Conservation (phyloP, 2,113 vertebrate genomes). For the Glaucomys volans region DNA sequence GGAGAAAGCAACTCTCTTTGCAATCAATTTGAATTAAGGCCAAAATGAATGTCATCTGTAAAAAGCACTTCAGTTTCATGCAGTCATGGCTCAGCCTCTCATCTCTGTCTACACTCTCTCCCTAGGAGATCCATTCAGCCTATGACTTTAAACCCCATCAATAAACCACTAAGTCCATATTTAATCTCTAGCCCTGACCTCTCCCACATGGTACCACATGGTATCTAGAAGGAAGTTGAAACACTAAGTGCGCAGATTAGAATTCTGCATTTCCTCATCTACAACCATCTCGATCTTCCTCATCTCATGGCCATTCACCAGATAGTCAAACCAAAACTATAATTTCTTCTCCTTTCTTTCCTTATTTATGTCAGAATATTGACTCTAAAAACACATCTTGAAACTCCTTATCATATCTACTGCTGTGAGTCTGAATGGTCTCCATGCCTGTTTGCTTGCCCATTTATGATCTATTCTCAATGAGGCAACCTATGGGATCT, state of each 20-base stretch:
- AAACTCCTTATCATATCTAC: neutral
- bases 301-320: neutral
- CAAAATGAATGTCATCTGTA: neutral
- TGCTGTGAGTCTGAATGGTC: neutral
- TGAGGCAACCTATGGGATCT: neutral
- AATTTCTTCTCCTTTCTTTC: neutral
- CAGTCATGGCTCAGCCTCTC: neutral
- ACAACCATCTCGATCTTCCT: neutral
- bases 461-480: neutral
- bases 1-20: neutral
- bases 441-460: neutral
- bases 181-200: neutral
- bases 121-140: neutral
- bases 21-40: neutral
- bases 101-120: neutral
- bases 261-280: neutral
- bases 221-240: neutral
- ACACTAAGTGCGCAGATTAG: neutral
- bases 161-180: neutral
- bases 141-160: neutral
- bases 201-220: neutral
- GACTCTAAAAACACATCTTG: neutral
- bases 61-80: neutral
- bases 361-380: neutral
- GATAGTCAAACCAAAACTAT: neutral